A percentile compares a stretch with the other conserved stretches of the same genome.
Evolutionary conservation across 2,797 vertebrate species (phyloP).

Genomic region (Adelosebastes latens): DNA sequence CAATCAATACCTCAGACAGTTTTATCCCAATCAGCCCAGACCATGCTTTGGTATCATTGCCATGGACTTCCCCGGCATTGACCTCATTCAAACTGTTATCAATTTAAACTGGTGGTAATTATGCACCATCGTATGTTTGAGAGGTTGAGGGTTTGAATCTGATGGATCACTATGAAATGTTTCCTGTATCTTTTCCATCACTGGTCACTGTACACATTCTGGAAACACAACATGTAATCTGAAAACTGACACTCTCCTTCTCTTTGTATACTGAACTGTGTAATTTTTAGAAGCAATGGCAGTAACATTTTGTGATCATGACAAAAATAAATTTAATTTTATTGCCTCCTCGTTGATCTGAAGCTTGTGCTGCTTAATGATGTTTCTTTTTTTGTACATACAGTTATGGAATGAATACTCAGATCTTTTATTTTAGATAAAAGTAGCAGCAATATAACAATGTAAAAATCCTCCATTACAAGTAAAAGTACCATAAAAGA

Average conservation of each 20-base stretch:
- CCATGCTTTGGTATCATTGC: constrained; percentile 69
- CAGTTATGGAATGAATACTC: not conserved
- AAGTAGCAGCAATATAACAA: not conserved
- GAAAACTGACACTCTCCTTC: not conserved
- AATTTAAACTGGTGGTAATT: constrained; percentile 50
- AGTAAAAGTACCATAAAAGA: not conserved
- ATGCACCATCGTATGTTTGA: not conserved
- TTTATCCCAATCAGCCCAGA: constrained; percentile 36
- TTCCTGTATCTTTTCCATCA: not conserved
- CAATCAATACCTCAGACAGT: constrained; percentile 53
- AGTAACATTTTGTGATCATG: not conserved
- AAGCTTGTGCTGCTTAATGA: no score
- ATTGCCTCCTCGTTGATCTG: not conserved
- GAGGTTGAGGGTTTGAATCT: not conserved
- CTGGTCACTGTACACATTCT: not conserved
- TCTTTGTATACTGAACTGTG: not conserved
- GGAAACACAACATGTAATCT: not conserved
- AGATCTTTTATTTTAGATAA: not conserved
- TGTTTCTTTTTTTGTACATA: no score
- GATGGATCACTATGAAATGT: not conserved
- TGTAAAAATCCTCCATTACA: not conserved
- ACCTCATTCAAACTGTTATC: constrained; percentile 69
- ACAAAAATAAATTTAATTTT: not conserved
- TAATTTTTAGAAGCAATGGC: not conserved
- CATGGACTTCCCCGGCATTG: constrained; percentile 73